Base-by-base conservation (phyloP, 1,140 invertebrate genomes). In the Aphelinus atriplicis region DNA sequence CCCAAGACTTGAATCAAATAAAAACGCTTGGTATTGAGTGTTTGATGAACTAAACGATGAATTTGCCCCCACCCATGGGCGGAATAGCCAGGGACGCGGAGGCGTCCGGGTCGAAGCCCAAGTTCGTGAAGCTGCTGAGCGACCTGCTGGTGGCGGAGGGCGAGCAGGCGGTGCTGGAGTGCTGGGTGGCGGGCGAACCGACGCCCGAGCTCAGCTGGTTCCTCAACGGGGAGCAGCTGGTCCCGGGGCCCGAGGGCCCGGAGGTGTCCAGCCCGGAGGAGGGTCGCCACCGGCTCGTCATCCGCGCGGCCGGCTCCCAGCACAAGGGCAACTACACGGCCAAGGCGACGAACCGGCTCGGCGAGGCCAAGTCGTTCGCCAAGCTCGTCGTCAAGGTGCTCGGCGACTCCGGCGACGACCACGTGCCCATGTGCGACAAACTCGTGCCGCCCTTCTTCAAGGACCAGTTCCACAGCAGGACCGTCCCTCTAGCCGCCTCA, bases 311-410 rank as follows among this genome's bases (percentile, higher is more conserved):
- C 0, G 83, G 78, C 6, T 88, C 90, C 1, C 89, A 92, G 64
- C 92, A 95, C 80, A 92, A 92, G 80, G 94, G 94, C 2, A 92
- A 94, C 68, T 95, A 95, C 81, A 93, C 92, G 0, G 92, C 92
- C 0, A 93, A 93, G 81, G 94, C 94, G 0, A 89, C 87, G 1
- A 95, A 95, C 84, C 80, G 85, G 42, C 87, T 89, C 43, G 94
- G 94, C n/a, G 93, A 95, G 78, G 93, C 93, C 1, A 94, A 95
- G 81, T 94, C 94, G 79, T 94, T 95, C 75, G 93, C 93, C 0
- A 92, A 94, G 77, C 81, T 96, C 2, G 94, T 93, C 58, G 92
- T 95, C 0, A 93, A 93, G 84, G 88, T 90, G 0, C 85, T 90
- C 6, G 87, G 87, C 10, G 26, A 7, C 4, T 53, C 51, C 51